Percentiles rank a stretch among this genome's conserved stretches.
These are phyloP conservation scores for Cephalopterus ornatus DNA, from an alignment of 2,113 vertebrate genomes.

Conservation along the genomic window DNA sequence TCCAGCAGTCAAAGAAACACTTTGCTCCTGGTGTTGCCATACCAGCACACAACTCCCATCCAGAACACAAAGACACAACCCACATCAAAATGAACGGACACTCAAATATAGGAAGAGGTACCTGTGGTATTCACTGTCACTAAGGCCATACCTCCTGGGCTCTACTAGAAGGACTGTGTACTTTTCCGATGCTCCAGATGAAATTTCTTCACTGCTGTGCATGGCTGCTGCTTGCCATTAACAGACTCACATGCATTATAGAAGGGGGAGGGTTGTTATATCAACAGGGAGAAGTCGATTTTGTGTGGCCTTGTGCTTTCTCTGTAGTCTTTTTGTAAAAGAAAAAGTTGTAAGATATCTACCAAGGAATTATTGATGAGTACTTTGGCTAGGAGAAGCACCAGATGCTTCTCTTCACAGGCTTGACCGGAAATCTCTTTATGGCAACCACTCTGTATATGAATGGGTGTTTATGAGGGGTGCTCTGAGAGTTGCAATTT, in stretches of 20 bases:
- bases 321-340: conserved; percentile 28
- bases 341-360: conserved; percentile 22
- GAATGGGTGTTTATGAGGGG: neutral
- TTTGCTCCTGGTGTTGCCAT: conserved; percentile 52
- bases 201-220: conserved; percentile 56
- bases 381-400: neutral
- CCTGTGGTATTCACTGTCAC: conserved; percentile 16
- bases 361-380: neutral
- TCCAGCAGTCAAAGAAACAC: conserved; percentile 37
- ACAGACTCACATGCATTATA: conserved; percentile 23
- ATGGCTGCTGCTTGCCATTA: conserved; percentile 37
- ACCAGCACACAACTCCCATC: conserved; percentile 50
- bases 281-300: neutral
- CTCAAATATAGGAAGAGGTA: conserved; percentile 33
- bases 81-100: conserved; percentile 1
- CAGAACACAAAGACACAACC: conserved; percentile 47
- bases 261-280: conserved; percentile 32
- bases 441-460: neutral
- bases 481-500: neutral
- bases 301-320: conserved; percentile 61
- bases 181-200: neutral
- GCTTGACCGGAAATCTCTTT: conserved; percentile 21
- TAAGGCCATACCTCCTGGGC: conserved; percentile 24
- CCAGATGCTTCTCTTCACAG: neutral
- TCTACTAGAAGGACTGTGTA: conserved; percentile 43